These are phyloP conservation scores for Platycnemis pennipes DNA, from an alignment of 2,888 invertebrate genomes.

Conservation along the genomic window DNA sequence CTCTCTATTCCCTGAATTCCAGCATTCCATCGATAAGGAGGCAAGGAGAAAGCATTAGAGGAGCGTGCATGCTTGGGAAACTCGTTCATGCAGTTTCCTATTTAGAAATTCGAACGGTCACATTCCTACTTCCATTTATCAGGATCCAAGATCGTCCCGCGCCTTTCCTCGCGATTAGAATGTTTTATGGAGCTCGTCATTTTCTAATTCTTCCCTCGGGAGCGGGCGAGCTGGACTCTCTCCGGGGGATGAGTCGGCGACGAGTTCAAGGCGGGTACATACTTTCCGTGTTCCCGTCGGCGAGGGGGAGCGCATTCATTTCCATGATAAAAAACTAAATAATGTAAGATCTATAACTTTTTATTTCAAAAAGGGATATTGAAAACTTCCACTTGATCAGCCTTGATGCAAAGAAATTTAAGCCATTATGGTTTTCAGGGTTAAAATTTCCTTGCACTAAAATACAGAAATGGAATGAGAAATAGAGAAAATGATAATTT, in stretches of 20 bases:
- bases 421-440: too few species aligned
- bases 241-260: neutral
- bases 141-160: neutral
- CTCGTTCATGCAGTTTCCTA: neutral
- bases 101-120: constrained; percentile 6
- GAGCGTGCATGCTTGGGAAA: neutral
- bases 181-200: neutral
- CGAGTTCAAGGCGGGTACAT: neutral
- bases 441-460: too few species aligned
- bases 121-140: neutral
- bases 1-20: neutral
- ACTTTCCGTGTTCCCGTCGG: neutral
- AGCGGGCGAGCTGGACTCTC: neutral
- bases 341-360: too few species aligned
- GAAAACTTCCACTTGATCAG: too few species aligned
- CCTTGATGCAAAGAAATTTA: too few species aligned
- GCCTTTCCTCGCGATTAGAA: constrained; percentile 1
- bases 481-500: too few species aligned
- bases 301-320: too few species aligned
- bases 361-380: too few species aligned
- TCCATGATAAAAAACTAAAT: too few species aligned
- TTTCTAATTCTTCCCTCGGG: neutral
- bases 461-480: too few species aligned
- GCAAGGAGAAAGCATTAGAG: neutral
- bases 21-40: constrained; percentile 10